Conservation (phyloP, 2,888 invertebrate species). For the Drosophila nigricruria region DNA sequence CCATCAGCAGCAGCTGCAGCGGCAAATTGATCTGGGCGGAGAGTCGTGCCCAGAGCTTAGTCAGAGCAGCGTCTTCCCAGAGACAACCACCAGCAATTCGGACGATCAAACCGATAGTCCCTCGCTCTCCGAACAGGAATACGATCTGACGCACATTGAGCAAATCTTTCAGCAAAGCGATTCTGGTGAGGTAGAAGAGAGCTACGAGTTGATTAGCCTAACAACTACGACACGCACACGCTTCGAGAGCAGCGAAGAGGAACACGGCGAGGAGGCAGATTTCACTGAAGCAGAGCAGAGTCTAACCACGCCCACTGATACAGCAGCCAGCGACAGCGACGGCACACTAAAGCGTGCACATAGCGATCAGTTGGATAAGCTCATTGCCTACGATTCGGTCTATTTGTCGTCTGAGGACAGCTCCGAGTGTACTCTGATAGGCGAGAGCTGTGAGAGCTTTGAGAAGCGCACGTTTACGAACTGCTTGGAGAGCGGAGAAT, state of each 20-base stretch:
- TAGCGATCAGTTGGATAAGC: constrained; percentile 73
- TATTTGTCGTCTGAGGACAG: constrained; percentile 85
- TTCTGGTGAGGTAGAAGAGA: constrained; percentile 63
- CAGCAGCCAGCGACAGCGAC: constrained; percentile 54
- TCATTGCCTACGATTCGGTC: constrained; percentile 85
- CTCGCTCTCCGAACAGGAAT: constrained; percentile 83
- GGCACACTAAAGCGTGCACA: constrained; percentile 68
- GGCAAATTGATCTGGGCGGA: constrained; percentile 53
- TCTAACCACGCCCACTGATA: constrained; percentile 34
- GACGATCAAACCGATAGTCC: constrained; percentile 84
- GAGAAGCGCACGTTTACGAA: constrained; percentile 58
- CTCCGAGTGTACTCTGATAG: constrained; percentile 82
- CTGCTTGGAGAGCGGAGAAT: constrained; percentile 53
- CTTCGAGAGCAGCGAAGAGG: constrained; percentile 73
- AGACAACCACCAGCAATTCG: constrained; percentile 84
- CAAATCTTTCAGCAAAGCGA: constrained; percentile 76
- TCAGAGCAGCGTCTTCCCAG: constrained; percentile 84
- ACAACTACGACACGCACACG: constrained; percentile 80
- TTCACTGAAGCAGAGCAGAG: constrained; percentile 15
- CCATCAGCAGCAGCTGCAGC: constrained; percentile 50
- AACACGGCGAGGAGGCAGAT: constrained; percentile 1
- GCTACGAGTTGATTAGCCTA: constrained; percentile 82
- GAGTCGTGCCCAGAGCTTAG: constrained; percentile 84
- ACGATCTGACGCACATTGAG: constrained; percentile 82
- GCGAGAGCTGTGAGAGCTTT: constrained; percentile 72